Evolutionary conservation across 2,797 vertebrate genomes (phyloP), one percentile per base, ranked within the genome.

Genomic region (Karalla daura): DNA sequence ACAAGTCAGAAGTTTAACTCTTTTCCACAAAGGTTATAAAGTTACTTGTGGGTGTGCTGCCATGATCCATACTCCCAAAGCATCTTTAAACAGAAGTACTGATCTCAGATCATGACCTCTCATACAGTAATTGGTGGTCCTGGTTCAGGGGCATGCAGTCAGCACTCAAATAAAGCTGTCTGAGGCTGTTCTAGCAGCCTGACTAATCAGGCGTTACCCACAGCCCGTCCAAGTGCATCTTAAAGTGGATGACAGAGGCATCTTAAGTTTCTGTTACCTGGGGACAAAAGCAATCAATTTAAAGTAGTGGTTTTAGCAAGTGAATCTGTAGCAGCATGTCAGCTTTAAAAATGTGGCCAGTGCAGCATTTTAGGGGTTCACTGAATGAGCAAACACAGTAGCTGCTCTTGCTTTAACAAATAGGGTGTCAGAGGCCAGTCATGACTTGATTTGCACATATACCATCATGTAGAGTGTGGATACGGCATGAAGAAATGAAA

Each of bases 81-180:
- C 75, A 76, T 85, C 77, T 81, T 87, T 70, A 78, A 85, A 83
- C 75, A 78, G 61, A 83, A 66, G 71, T 55, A 79, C 74, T 82
- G 84, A 89, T 88, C 70, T 76, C 1, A 25, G 78, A 84, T 87
- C 81, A 84, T 83, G 86, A 88, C 78, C 86, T 79, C 75, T 86
- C 74, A 82, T 81, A 64, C 75, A 63, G 65, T 89, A 89, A 89
- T 91, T 89, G 88, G 78, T 81, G 86, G 76, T 86, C 72, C 63
- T 68, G 75, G 78, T 80, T 76, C 74, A 63, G 74, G 77, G 72
- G 63, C 65, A 59, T 25, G 40, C 80, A 81, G 72, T 84, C 83
- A 78, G 84, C 77, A 83, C 54, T 83, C 73, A 40, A 73, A 82
- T 83, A 70, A 77, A 81, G 78, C 80, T 74, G 76, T 82, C 80